These are phyloP conservation scores for Phania funesta DNA, from an alignment of 2,888 invertebrate species.

Conservation along the genomic window DNA sequence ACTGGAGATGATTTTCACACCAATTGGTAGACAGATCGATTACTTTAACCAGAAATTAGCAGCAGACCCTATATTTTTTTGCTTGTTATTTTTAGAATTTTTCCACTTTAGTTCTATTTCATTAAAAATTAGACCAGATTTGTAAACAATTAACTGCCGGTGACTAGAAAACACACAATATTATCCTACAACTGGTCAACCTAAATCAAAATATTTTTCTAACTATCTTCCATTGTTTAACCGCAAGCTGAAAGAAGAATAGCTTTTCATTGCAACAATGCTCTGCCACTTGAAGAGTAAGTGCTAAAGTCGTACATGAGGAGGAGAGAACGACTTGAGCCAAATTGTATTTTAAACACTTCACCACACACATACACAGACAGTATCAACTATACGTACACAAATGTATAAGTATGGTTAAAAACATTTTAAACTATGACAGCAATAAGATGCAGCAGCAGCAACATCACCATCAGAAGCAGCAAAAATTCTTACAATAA, in stretches of 20 bases:
- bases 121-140: too few relatives aligned
- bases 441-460: constrained; percentile 16
- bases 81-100: too few relatives aligned
- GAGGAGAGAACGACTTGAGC: neutral
- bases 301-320: neutral
- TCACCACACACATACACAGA: neutral
- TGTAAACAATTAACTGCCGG: neutral
- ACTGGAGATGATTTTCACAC: too few relatives aligned
- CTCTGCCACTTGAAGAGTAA: constrained; percentile 2
- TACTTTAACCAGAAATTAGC: too few relatives aligned
- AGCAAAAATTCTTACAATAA: constrained; percentile 11
- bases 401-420: neutral
- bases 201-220: neutral
- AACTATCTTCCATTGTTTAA: constrained; percentile 15
- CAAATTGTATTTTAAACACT: constrained; percentile 36
- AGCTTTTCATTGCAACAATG: constrained; percentile 46
- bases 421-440: constrained; percentile 25
- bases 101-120: too few relatives aligned
- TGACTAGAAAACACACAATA: neutral
- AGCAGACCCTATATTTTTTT: too few relatives aligned
- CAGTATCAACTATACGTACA: neutral
- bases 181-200: constrained; percentile 26
- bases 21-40: too few relatives aligned
- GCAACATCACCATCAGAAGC: neutral
- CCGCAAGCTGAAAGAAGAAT: constrained; percentile 52